phyloP scores from a whole-genome alignment of 2,888 invertebrate species.

The Urechis unicinctus region DNA sequence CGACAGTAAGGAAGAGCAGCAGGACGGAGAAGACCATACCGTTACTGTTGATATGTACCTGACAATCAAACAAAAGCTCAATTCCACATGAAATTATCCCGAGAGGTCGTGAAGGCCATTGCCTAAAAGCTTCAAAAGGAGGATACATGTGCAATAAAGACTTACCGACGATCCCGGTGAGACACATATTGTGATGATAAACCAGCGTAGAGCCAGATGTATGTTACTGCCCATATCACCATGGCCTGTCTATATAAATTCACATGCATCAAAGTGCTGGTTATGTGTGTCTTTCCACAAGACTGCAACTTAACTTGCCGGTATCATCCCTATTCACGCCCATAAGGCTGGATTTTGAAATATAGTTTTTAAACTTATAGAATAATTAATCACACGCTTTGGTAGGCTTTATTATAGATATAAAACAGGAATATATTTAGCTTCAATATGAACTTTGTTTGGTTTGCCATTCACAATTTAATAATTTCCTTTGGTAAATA shows the following conservation, averaged over 20 bases:
- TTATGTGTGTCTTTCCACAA: background rate
- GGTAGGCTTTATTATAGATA: too few species aligned
- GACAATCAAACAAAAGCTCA: background rate
- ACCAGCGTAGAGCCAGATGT: slow-evolving; percentile 93
- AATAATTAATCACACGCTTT: too few species aligned
- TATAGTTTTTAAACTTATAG: too few species aligned
- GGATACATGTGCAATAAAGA: background rate
- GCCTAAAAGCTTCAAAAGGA: background rate
- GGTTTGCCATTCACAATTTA: slow-evolving; percentile 37
- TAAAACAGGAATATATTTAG: too few species aligned
- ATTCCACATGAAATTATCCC: background rate
- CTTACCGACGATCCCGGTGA: slow-evolving; percentile 30
- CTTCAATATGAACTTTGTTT: background rate
- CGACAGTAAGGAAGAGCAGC: slow-evolving; percentile 47
- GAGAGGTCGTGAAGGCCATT: background rate
- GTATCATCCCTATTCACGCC: too few species aligned
- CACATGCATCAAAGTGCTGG: background rate
- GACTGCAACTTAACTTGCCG: too few species aligned
- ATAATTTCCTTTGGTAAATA: background rate
- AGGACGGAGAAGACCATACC: slow-evolving; percentile 49
- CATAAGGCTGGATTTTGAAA: too few species aligned
- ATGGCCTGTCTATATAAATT: slow-evolving; percentile 23
- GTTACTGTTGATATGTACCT: slow-evolving; percentile 44
- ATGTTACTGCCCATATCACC: slow-evolving; percentile 90
- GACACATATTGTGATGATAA: slow-evolving; percentile 68